phyloP scores from a whole-genome alignment of 2,888 invertebrate genomes.

The Polylopha cassiicola region DNA sequence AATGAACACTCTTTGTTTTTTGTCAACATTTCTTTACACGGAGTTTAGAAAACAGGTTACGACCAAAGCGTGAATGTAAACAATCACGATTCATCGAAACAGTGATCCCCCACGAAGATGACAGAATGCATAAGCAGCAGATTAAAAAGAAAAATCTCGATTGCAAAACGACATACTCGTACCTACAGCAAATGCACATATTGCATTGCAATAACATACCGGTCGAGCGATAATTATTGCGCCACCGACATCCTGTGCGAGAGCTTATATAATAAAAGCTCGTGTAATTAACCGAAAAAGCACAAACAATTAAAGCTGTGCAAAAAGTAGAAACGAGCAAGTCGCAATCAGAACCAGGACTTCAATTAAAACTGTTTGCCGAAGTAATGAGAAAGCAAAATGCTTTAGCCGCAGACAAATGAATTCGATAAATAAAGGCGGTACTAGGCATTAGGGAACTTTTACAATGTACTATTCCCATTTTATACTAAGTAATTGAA shows the following conservation, averaged over 20 bases:
- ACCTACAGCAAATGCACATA: conserved; percentile 1
- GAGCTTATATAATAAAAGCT: conserved; percentile 30
- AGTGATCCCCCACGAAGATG: no score
- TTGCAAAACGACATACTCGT: no score
- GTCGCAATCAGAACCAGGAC: conserved; percentile 34
- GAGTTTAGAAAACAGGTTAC: no score
- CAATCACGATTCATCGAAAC: no score
- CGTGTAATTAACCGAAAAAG: conserved; percentile 39
- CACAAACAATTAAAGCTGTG: conserved; percentile 36
- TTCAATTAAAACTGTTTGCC: conserved; percentile 51
- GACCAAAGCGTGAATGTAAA: no score
- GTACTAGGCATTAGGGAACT: no score
- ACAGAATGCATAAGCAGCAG: no score
- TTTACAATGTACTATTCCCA: no score
- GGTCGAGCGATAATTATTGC: conserved; percentile 25
- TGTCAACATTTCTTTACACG: no score
- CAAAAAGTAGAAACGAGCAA: conserved; percentile 32
- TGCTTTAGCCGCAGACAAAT: conserved; percentile 23
- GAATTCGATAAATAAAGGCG: conserved; percentile 8
- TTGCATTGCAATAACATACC: conserved; percentile 6
- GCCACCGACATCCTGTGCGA: conserved; percentile 29
- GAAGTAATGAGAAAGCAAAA: conserved; percentile 46
- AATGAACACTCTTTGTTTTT: no score
- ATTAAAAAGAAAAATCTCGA: no score
- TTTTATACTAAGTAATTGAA: no score